These are phyloP conservation scores for Flexamia atlantica DNA, from an alignment of 2,888 invertebrate species.

Conservation along the genomic window DNA sequence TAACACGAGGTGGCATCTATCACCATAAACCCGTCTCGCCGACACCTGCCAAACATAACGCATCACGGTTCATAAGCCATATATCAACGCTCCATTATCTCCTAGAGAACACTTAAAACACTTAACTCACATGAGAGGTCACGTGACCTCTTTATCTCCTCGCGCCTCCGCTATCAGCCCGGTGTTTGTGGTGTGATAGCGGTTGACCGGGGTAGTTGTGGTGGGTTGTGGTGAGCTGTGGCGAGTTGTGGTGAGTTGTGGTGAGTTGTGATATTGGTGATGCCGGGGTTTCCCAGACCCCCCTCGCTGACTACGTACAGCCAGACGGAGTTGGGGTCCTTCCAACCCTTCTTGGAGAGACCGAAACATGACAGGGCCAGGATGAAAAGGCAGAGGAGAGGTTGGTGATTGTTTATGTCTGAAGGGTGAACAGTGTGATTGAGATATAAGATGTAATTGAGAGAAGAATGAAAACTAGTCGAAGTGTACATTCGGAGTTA, in stretches of 20 bases:
- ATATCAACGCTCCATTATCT: neutral
- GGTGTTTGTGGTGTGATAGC: neutral
- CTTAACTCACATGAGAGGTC: neutral
- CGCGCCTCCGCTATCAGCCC: conserved; percentile 10
- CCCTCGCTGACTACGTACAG: conserved; percentile 19
- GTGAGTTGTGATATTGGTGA: neutral
- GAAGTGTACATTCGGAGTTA: too few relatives aligned
- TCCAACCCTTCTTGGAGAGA: conserved; percentile 34
- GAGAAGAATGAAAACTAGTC: too few relatives aligned
- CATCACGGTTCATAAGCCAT: too few relatives aligned
- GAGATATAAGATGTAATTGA: too few relatives aligned
- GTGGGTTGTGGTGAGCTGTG: neutral
- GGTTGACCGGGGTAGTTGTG: too few relatives aligned
- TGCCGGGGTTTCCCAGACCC: conserved; percentile 2
- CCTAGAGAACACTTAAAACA: neutral
- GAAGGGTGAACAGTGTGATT: too few relatives aligned
- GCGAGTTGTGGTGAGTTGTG: too few relatives aligned
- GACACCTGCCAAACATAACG: too few relatives aligned
- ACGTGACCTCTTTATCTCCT: neutral
- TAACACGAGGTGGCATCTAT: too few relatives aligned
- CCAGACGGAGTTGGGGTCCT: conserved; percentile 42
- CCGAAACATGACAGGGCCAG: neutral
- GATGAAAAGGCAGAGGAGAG: neutral
- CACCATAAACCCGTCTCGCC: too few relatives aligned
- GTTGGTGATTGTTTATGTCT: conserved; percentile 24